Evolutionary conservation across 2,888 invertebrate species (phyloP).

Genomic region (Tenthredo scrophulariae): DNA sequence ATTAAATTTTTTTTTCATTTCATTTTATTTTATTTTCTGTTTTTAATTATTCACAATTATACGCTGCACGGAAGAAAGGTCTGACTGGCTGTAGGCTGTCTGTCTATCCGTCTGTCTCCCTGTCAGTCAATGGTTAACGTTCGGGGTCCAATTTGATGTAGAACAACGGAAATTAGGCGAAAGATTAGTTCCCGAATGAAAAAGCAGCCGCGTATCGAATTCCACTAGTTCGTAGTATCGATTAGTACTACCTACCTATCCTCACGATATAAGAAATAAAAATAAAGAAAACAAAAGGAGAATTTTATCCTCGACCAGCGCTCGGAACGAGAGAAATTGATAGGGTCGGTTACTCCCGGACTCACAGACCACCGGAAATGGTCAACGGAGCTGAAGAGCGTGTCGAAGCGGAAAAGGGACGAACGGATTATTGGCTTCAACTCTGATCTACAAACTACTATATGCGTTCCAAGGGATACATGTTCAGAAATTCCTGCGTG

Average conservation of each 20-base stretch:
- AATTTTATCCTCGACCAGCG: not conserved
- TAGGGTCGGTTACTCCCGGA: slow-evolving; percentile 27
- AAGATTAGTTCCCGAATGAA: slow-evolving; percentile 21
- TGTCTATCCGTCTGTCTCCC: slow-evolving; percentile 35
- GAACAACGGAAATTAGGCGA: slow-evolving; percentile 36
- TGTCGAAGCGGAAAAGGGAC: slow-evolving; percentile 25
- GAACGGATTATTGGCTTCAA: slow-evolving; percentile 16
- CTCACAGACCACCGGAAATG: slow-evolving; percentile 33
- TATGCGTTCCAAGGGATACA: not conserved
- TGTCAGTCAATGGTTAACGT: slow-evolving; percentile 10
- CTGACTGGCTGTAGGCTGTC: slow-evolving; percentile 32
- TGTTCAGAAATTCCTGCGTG: not conserved
- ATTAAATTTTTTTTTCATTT: slow-evolving; percentile 26
- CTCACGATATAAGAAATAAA: slow-evolving; percentile 13
- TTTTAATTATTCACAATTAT: slow-evolving; percentile 47
- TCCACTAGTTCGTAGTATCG: not conserved
- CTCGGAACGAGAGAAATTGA: slow-evolving; percentile 29
- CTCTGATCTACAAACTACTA: not conserved
- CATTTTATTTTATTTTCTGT: not conserved
- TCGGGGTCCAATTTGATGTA: not conserved
- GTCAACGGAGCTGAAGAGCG: slow-evolving; percentile 34
- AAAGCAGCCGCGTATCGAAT: slow-evolving; percentile 5
- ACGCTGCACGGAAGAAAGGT: slow-evolving; percentile 14
- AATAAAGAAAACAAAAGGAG: not conserved
- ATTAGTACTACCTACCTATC: slow-evolving; percentile 8